Evolutionary conservation across 1,140 invertebrate species (phyloP).

Genomic region (Hyposmocoma kahamanoa): DNA sequence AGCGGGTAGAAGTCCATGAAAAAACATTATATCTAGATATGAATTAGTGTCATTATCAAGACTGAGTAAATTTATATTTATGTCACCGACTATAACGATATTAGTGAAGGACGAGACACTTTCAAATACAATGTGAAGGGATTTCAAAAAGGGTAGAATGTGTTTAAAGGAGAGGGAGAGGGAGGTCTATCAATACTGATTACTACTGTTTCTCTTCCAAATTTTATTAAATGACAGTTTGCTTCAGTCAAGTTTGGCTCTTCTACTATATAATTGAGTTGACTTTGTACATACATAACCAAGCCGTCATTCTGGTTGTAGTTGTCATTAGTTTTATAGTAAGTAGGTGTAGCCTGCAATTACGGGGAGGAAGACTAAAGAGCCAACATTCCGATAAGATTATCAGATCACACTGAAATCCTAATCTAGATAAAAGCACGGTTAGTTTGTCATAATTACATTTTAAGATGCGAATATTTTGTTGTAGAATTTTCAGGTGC

Average conservation of each 20-base stretch:
- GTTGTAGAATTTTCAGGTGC: not conserved
- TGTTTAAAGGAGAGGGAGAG: constrained; percentile 2
- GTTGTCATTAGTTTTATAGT: not conserved
- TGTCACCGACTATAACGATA: constrained; percentile 10
- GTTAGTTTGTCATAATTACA: not conserved
- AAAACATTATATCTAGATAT: constrained; percentile 7
- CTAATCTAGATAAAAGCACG: not conserved
- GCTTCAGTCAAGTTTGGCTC: not conserved
- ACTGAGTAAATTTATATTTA: constrained; percentile 11
- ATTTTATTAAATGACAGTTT: not conserved
- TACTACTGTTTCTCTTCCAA: not conserved
- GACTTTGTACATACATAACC: not conserved
- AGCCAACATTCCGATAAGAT: constrained; percentile 10
- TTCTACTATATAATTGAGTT: not conserved
- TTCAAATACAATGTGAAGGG: not conserved
- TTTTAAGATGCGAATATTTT: constrained; percentile 7
- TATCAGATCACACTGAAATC: constrained; percentile 5
- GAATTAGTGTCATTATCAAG: not conserved
- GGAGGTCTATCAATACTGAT: not conserved
- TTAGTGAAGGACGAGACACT: constrained; percentile 2
- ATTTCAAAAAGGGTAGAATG: not conserved
- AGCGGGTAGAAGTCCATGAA: constrained; percentile 10
- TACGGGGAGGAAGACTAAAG: not conserved
- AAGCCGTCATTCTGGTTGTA: not conserved
- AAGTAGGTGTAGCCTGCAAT: not conserved